Evolutionary conservation across 2,113 vertebrate genomes (phyloP).

Genomic region (Otus sunia): DNA sequence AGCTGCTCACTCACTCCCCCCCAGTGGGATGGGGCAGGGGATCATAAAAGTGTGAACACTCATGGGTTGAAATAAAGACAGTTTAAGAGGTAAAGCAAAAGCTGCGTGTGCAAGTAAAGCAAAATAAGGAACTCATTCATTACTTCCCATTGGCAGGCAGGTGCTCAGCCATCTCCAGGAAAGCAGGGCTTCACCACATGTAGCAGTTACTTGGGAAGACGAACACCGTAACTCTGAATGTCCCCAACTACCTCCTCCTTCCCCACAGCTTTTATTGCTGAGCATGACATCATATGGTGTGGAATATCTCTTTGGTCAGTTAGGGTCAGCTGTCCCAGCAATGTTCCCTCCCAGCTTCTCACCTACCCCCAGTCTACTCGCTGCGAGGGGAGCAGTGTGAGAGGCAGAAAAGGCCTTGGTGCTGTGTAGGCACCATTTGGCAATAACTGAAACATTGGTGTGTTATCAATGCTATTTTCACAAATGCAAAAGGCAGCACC

Average conservation of each 20-base stretch:
- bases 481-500: neutral
- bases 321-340: neutral
- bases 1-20: neutral
- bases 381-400: neutral
- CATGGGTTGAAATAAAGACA: neutral
- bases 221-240: accelerated
- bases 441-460: neutral
- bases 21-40: neutral
- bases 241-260: neutral
- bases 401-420: neutral
- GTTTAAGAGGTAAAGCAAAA: neutral
- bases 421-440: neutral
- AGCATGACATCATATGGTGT: neutral
- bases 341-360: neutral
- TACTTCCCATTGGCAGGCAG: neutral
- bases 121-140: neutral
- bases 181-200: neutral
- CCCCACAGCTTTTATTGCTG: neutral
- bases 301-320: neutral
- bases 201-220: neutral
- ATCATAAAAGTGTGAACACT: neutral
- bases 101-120: neutral
- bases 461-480: neutral
- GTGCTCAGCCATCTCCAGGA: neutral
- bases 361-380: neutral